Percentiles rank a stretch among this genome's conserved stretches.
Conservation (phyloP, 2,113 vertebrate species). For the Telmatochromis sp. region DNA sequence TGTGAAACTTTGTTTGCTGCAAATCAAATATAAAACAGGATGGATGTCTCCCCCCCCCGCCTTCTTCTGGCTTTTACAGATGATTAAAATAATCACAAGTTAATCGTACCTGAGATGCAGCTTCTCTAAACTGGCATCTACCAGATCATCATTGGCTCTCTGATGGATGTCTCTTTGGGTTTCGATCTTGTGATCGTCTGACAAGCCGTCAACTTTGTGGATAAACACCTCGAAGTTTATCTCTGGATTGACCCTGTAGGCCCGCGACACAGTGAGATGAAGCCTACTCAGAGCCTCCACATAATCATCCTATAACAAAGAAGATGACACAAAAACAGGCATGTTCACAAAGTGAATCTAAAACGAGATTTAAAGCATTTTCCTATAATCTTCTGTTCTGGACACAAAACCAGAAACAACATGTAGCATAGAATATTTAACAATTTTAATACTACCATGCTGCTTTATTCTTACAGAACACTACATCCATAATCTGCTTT, state of each 20-base stretch:
- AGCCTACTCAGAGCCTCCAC: constrained; percentile 95
- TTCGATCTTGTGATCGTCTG: constrained; percentile 99
- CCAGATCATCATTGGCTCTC: constrained; percentile 96
- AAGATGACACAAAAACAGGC: background rate
- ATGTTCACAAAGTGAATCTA: background rate
- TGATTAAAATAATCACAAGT: background rate
- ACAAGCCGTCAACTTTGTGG: constrained; percentile 98
- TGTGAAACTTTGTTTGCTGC: background rate
- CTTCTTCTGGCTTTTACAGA: background rate
- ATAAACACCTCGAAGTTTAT: constrained; percentile 99
- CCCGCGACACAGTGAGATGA: constrained; percentile 95
- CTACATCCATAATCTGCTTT: background rate
- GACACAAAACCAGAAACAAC: background rate
- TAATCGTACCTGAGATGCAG: constrained; percentile 86
- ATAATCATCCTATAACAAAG: constrained; percentile 86
- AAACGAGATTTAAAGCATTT: background rate
- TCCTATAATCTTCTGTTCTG: background rate
- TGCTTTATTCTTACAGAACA: background rate
- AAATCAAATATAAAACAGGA: background rate
- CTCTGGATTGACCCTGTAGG: constrained; percentile 96
- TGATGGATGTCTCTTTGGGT: constrained; percentile 99
- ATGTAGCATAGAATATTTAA: background rate
- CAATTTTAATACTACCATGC: background rate
- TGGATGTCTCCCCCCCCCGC: accelerated
- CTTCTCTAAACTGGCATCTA: constrained; percentile 94